Conservation (phyloP, 2,888 invertebrate species). For the Andrena haemorrhoa region DNA sequence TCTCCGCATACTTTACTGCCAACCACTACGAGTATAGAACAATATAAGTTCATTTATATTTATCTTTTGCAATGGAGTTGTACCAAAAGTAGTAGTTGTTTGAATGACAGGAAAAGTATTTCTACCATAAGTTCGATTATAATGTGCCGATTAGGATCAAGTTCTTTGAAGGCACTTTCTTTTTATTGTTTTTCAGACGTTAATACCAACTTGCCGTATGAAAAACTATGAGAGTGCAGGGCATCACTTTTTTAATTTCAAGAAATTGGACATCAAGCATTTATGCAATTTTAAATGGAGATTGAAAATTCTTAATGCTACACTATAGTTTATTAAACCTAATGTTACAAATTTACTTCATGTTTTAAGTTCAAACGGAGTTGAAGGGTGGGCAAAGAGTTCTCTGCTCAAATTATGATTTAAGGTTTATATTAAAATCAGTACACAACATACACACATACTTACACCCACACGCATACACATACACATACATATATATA, state of each 20-base stretch:
- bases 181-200: conserved; percentile 90
- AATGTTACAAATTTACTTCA: conserved; percentile 58
- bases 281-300: conserved; percentile 69
- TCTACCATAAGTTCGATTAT: conserved; percentile 37
- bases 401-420: conserved; percentile 64
- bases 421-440: conserved; percentile 64
- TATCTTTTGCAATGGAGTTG: conserved; percentile 38
- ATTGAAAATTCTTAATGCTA: conserved; percentile 59
- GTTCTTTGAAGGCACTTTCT: conserved; percentile 81
- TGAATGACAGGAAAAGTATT: neutral
- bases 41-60: conserved; percentile 40
- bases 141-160: conserved; percentile 59
- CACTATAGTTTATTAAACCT: conserved; percentile 55
- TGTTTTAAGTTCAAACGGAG: conserved; percentile 57
- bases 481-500: conserved; percentile 27
- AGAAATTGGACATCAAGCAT: conserved; percentile 82
- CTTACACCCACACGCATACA: conserved; percentile 25
- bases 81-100: neutral
- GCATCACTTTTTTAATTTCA: conserved; percentile 86
- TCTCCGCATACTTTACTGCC: conserved; percentile 51
- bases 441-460: conserved; percentile 45
- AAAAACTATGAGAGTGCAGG: conserved; percentile 92
- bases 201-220: conserved; percentile 95
- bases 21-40: conserved; percentile 23
- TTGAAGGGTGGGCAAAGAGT: conserved; percentile 61